These are phyloP conservation scores for Melanostoma scalare DNA, from an alignment of 2,888 invertebrate genomes.

Conservation along the genomic window DNA sequence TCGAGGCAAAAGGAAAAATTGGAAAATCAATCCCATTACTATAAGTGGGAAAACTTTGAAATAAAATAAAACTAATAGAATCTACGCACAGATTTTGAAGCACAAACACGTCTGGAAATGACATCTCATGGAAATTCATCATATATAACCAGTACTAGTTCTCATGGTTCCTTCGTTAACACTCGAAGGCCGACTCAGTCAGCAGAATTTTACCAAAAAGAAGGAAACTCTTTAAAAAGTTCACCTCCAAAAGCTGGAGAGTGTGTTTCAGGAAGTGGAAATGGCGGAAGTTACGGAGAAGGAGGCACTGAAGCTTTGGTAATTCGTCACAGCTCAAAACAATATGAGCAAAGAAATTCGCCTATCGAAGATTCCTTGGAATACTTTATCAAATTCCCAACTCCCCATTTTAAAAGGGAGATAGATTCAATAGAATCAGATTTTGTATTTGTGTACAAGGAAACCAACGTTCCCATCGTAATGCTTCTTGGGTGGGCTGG, in stretches of 20 bases:
- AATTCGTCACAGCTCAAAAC: constrained; percentile 50
- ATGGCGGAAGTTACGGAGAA: constrained; percentile 45
- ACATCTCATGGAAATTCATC: constrained; percentile 51
- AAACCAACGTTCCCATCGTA: constrained; percentile 87
- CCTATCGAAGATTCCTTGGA: constrained; percentile 83
- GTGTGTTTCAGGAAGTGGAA: constrained; percentile 28
- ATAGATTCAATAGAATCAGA: constrained; percentile 80
- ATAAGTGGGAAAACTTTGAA: too few relatives aligned
- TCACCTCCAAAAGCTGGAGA: constrained; percentile 48
- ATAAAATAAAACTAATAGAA: too few relatives aligned
- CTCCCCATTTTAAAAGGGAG: constrained; percentile 82
- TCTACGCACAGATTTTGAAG: neutral
- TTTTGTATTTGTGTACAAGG: constrained; percentile 85
- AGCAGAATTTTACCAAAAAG: constrained; percentile 54
- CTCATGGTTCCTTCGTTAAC: constrained; percentile 49
- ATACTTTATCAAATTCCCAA: constrained; percentile 86
- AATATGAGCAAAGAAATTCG: constrained; percentile 39
- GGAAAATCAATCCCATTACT: constrained; percentile 56
- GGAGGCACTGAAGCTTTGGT: constrained; percentile 43
- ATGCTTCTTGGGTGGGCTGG: constrained; percentile 91
- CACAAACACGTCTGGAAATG: constrained; percentile 21
- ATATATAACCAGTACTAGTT: constrained; percentile 49
- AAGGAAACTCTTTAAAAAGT: constrained; percentile 28
- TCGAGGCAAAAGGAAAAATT: neutral
- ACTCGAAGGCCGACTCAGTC: constrained; percentile 56